Evolutionary conservation across 1,140 invertebrate species (phyloP).

Genomic region (Panagrolaimus sp.): DNA sequence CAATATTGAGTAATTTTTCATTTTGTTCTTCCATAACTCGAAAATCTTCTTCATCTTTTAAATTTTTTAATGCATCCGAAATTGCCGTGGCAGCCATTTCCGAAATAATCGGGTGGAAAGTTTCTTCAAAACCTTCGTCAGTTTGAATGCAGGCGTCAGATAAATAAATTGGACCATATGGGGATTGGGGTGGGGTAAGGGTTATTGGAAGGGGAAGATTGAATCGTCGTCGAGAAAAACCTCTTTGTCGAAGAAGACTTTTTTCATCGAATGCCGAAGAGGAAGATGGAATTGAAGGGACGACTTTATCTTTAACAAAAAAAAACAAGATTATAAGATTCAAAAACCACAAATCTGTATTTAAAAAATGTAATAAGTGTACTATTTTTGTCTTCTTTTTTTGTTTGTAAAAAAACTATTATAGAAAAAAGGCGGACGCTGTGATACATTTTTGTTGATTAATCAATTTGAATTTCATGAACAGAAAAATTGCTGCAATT

Average conservation of each 20-base stretch:
- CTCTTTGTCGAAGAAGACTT: background rate
- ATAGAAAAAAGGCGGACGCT: no score
- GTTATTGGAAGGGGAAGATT: background rate
- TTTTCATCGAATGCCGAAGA: background rate
- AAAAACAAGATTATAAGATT: no score
- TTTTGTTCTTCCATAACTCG: slow-evolving; percentile 25
- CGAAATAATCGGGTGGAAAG: slow-evolving; percentile 27
- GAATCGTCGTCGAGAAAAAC: background rate
- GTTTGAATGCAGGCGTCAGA: background rate
- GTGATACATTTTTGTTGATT: no score
- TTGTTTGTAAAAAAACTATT: no score
- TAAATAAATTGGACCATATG: slow-evolving; percentile 2
- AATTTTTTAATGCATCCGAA: slow-evolving; percentile 24
- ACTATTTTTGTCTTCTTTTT: no score
- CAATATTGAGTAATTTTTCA: slow-evolving; percentile 19
- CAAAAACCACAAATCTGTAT: no score
- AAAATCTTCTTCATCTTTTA: slow-evolving; percentile 31
- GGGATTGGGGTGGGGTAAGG: background rate
- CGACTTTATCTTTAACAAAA: background rate
- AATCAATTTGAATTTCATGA: no score
- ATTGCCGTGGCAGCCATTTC: slow-evolving; percentile 35
- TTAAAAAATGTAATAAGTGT: no score
- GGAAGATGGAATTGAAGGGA: background rate
- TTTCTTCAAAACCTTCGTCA: slow-evolving; percentile 27
- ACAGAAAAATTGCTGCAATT: no score